These are phyloP conservation scores for Eunapius fragilis DNA, from an alignment of 37 sponge, comb jelly and placozoan genomes.

Conservation along the genomic window DNA sequence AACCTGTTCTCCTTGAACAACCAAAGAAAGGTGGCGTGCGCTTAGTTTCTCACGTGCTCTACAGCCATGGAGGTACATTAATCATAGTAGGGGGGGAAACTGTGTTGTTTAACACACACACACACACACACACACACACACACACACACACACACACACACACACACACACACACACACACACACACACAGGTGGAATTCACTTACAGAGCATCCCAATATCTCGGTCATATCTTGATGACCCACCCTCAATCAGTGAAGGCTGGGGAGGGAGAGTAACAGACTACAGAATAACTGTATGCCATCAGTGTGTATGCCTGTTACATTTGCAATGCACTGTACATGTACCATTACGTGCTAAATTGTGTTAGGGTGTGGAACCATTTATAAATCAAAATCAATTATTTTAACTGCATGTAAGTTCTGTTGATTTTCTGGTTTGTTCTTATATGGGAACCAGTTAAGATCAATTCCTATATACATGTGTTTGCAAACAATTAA, in stretches of 20 bases:
- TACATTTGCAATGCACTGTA: no score
- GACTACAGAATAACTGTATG: slow-evolving; percentile 89
- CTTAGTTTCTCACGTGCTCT: slow-evolving; percentile 73
- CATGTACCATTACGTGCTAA: no score
- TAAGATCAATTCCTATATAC: no score
- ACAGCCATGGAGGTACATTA: slow-evolving; percentile 43
- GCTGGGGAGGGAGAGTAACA: slow-evolving; percentile 83
- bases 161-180: slow-evolving; percentile 12
- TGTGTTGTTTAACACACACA: no score
- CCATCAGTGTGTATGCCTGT: not conserved
- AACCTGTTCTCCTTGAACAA: slow-evolving; percentile 87
- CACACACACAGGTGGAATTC: slow-evolving; percentile 56
- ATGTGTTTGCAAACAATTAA: no score
- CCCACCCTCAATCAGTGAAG: slow-evolving; percentile 88
- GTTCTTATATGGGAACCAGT: no score
- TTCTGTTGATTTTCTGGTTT: no score
- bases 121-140: not conserved
- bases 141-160: not conserved
- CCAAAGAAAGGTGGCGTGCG: slow-evolving; percentile 50
- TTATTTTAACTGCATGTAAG: no score
- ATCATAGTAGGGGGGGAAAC: no score
- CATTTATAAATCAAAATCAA: no score
- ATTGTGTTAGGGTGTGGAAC: no score
- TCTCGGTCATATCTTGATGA: slow-evolving; percentile 75
- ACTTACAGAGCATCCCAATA: slow-evolving; percentile 77